Evolutionary conservation across 1,140 invertebrate species (phyloP).

Genomic region (Heliconius melpomene): DNA sequence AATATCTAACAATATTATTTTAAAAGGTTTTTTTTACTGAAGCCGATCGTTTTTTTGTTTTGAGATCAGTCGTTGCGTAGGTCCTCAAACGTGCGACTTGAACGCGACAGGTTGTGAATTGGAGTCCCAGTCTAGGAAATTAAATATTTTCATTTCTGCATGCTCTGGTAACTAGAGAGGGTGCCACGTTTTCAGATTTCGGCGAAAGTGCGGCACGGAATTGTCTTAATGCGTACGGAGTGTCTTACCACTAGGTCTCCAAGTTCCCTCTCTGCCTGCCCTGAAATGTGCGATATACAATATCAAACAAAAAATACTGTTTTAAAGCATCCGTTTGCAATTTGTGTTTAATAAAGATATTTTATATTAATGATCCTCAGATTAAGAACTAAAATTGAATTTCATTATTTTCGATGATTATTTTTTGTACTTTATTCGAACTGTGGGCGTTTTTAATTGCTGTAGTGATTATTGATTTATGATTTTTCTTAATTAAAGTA

Average conservation of each 20-base stretch:
- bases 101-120: too few species aligned
- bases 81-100: too few species aligned
- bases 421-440: conserved; percentile 43
- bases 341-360: conserved; percentile 20
- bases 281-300: neutral
- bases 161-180: too few species aligned
- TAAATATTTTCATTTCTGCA: neutral
- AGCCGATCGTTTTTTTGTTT: too few species aligned
- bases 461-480: conserved; percentile 61
- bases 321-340: neutral
- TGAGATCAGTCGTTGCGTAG: too few species aligned
- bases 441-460: conserved; percentile 56
- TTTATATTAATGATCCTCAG: conserved; percentile 34
- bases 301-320: neutral
- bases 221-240: too few species aligned
- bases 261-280: too few species aligned
- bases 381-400: conserved; percentile 33
- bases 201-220: too few species aligned
- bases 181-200: too few species aligned
- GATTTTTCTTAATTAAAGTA: conserved; percentile 40
- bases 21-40: too few species aligned
- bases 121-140: neutral
- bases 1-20: too few species aligned
- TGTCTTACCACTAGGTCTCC: too few species aligned
- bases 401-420: conserved; percentile 51